A percentile compares a stretch with the other conserved stretches of the same genome.
phyloP scores from a whole-genome alignment of 2,113 vertebrate genomes.

The Eretmochelys imbricata region DNA sequence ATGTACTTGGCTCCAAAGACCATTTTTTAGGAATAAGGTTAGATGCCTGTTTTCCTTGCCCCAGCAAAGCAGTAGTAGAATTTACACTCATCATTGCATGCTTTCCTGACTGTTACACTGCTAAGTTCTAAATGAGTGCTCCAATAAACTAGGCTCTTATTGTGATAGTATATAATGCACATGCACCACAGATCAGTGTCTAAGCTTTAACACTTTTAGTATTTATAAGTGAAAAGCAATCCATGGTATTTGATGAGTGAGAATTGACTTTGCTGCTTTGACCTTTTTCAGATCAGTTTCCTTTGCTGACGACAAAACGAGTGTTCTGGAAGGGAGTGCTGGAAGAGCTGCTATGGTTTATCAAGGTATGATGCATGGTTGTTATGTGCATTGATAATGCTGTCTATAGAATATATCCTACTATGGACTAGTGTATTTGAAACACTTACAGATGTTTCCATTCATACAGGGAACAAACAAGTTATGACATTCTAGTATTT shows the following conservation, averaged over 20 bases:
- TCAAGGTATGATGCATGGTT: conserved; percentile 83
- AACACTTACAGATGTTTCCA: background rate
- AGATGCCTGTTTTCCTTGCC: background rate
- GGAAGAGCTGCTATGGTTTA: conserved; percentile 97
- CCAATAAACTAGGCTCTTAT: background rate
- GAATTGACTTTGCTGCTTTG: background rate
- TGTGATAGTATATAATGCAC: background rate
- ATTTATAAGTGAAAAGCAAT: fast-evolving
- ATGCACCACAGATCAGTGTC: background rate
- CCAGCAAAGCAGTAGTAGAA: background rate
- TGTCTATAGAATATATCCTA: fast-evolving
- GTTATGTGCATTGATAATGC: background rate
- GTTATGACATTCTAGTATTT: background rate
- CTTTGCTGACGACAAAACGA: conserved; percentile 93
- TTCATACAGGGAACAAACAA: fast-evolving
- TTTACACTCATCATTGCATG: background rate
- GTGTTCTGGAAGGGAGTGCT: conserved; percentile 97
- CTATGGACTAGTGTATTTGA: background rate
- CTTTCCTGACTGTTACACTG: background rate
- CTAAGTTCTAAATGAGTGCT: background rate
- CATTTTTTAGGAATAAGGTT: background rate
- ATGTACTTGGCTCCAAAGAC: too few relatives aligned
- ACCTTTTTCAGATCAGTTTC: conserved; percentile 90
- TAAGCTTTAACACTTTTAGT: fast-evolving
- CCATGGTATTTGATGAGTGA: background rate